Evolutionary conservation across 2,113 vertebrate species (phyloP), one percentile per base, ranked within the genome.

Genomic region (Indicator maculatus): DNA sequence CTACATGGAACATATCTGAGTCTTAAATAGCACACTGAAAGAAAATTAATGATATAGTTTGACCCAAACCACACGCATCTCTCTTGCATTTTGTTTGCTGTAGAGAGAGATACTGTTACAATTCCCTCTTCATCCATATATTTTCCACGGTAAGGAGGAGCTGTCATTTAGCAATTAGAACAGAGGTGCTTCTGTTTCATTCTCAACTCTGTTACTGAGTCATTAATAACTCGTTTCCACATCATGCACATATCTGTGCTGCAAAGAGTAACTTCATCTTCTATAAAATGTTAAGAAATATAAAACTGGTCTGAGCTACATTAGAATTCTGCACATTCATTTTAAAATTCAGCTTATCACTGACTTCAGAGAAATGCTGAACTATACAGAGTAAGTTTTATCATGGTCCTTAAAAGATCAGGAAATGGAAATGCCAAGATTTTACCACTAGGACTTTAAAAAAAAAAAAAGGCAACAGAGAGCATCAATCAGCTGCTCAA

Each of bases 91-190:
- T 87, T 91, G 23, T 55, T 73, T 4, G 1, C n/a, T 28, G 9
- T 66, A 38, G 8, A 83, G 66, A 70, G 31, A 66, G 16, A n/a
- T 23, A 47, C 28, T 73, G 26, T 16, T 53, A 21, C 38, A 88
- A 44, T 63, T 73, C 30, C 41, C 38, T 60, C 30, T 87, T 36
- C 55, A 39, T 44, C 55, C 67, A 20, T 55, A 41, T 3, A 59
- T 55, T 86, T 86, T 80, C 45, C 30, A 41, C 20, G 20, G 14
- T 17, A 85, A 12, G 20, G 5, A 63, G 67, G 16, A 76, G 21
- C 44, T 45, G 86, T 76, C 27, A 73, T 76, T 82, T 83, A 53
- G 30, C 36, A 60, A 23, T 83, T 93, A 85, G 24, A 88, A 30
- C n/a, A 77, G 24, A 5, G 4, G 11, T 33, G 28, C 76, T 92